These are phyloP conservation scores for Phrynosoma platyrhinos DNA, from an alignment of 2,113 vertebrate species.

Conservation along the genomic window DNA sequence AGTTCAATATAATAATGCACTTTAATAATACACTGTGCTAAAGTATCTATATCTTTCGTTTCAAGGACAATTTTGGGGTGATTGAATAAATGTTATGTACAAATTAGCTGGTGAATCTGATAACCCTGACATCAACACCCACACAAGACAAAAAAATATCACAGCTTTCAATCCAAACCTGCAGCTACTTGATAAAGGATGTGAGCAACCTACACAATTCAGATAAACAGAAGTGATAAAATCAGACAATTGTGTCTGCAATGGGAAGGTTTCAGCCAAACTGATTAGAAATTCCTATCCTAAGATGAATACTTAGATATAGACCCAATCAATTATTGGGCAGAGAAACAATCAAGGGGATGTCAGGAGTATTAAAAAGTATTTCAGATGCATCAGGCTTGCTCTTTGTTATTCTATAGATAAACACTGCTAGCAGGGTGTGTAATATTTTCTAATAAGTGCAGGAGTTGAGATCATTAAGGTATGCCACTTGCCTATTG, in stretches of 20 bases:
- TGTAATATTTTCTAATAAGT: conserved; percentile 9
- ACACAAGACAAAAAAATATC: conserved; percentile 28
- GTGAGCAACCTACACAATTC: conserved; percentile 18
- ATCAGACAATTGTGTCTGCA: conserved; percentile 20
- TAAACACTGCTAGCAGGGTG: not conserved
- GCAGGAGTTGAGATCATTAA: not conserved
- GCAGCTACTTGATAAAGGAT: conserved; percentile 19
- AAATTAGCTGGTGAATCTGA: conserved; percentile 35
- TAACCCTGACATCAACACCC: conserved; percentile 28
- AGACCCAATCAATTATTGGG: conserved; percentile 21
- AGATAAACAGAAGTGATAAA: conserved; percentile 28
- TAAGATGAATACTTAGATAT: conserved; percentile 29
- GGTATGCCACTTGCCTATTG: not conserved
- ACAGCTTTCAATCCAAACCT: not conserved
- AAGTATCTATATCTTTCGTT: not conserved
- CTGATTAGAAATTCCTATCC: conserved; percentile 38
- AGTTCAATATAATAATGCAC: conserved; percentile 24
- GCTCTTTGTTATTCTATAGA: conserved; percentile 31
- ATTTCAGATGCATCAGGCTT: conserved; percentile 13
- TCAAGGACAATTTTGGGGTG: conserved; percentile 43
- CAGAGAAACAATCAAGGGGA: conserved; percentile 26
- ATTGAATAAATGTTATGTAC: conserved; percentile 32
- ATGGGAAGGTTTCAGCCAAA: conserved; percentile 8
- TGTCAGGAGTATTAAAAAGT: not conserved
- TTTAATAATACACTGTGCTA: conserved; percentile 12